phyloP scores from a whole-genome alignment of 2,888 invertebrate species.

The Neoitamus cyanurus region DNA sequence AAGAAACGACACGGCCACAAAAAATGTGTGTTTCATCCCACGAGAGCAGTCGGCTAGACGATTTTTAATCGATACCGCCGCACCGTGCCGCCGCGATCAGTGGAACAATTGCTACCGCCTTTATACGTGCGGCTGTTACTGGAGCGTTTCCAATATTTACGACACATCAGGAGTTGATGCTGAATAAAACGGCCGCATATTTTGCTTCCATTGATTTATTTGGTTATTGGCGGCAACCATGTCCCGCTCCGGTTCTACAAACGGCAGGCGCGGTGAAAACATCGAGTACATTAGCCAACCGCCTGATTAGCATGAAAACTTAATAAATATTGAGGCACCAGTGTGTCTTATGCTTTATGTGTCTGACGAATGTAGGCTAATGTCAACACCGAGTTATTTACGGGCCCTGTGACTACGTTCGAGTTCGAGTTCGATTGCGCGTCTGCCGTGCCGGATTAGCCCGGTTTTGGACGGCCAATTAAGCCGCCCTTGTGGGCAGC shows the following conservation, averaged over 20 bases:
- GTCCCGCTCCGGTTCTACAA: neutral
- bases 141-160: slow-evolving; percentile 35
- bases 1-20: neutral
- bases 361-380: slow-evolving; percentile 33
- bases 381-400: slow-evolving; percentile 14
- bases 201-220: slow-evolving; percentile 2
- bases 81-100: neutral
- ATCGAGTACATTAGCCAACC: slow-evolving; percentile 5
- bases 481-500: neutral
- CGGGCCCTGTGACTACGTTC: neutral
- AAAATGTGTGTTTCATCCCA: slow-evolving; percentile 1
- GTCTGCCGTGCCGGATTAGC: neutral
- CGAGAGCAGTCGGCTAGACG: neutral
- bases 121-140: neutral
- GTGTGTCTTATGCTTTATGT: slow-evolving; percentile 25
- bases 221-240: slow-evolving; percentile 4
- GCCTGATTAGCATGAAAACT: slow-evolving; percentile 24
- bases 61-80: slow-evolving; percentile 25
- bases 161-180: slow-evolving; percentile 21
- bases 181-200: slow-evolving; percentile 17
- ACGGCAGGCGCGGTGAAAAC: neutral
- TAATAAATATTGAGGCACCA: slow-evolving; percentile 22
- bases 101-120: slow-evolving; percentile 30
- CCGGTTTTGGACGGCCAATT: neutral
- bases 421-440: neutral